These are phyloP conservation scores for Cepaea hortensis DNA, from an alignment of 2,888 invertebrate genomes.

Conservation along the genomic window DNA sequence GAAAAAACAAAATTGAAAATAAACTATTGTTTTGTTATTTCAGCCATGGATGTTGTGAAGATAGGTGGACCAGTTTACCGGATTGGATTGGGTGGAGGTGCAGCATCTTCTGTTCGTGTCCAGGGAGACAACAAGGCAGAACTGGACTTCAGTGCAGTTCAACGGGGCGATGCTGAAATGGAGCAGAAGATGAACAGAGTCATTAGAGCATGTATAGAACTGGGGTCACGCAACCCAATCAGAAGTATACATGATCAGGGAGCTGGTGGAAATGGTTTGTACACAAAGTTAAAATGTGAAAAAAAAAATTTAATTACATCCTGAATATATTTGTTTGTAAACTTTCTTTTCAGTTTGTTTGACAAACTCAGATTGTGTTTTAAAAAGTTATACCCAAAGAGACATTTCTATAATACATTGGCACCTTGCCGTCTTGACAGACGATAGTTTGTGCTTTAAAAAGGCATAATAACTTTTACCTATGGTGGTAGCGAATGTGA, in stretches of 20 bases:
- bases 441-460: too few species aligned
- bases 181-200: constrained; percentile 96
- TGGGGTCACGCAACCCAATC: constrained; percentile 87
- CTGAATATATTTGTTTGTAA: too few species aligned
- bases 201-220: constrained; percentile 92
- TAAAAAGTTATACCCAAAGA: too few species aligned
- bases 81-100: constrained; percentile 98
- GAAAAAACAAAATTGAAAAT: background rate
- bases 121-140: constrained; percentile 90
- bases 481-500: too few species aligned
- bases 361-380: too few species aligned
- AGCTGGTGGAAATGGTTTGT: constrained; percentile 88
- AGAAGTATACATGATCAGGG: constrained; percentile 98
- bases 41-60: constrained; percentile 93
- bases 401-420: too few species aligned
- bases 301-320: too few species aligned
- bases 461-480: too few species aligned
- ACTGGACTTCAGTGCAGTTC: constrained; percentile 96
- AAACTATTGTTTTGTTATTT: constrained; percentile 34
- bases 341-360: too few species aligned
- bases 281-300: background rate
- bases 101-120: constrained; percentile 95
- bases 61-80: constrained; percentile 97
- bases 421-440: too few species aligned
- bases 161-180: constrained; percentile 98